Evolutionary conservation across 1,140 invertebrate genomes (phyloP), one percentile per base, ranked within the genome.

Genomic region (Eciton burchellii): DNA sequence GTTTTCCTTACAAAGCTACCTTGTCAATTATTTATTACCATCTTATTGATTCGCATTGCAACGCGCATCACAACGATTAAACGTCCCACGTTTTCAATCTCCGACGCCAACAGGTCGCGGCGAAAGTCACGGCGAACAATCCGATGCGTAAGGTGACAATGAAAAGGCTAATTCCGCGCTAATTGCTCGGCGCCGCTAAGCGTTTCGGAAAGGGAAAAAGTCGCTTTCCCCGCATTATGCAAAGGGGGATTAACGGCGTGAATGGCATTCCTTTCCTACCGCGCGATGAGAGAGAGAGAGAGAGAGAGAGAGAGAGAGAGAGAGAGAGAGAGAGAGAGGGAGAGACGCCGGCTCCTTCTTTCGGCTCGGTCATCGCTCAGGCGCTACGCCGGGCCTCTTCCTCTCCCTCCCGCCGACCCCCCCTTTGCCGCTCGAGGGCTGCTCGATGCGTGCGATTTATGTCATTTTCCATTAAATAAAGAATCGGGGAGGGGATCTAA

Each of bases 161-260:
- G 74, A 76, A 56, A 16, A 29, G 60, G 43, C 57, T 88, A 85
- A 88, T 89, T 89, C 87, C 81, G 45, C n/a, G 72, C 77, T 89
- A 89, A 89, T 89, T 89, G 84, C 87, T 65, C 59, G 41, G 68
- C 76, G 72, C 66, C 72, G 85, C 47, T 88, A 88, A 88, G 82
- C 86, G 82, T 82, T 86, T 72, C 63, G 72, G 26, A 45, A n/a
- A 57, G 41, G 19, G 72, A 85, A 87, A 87, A 87, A 88, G 54
- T 77, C 59, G 71, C 71, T 87, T 84, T 74, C 72, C 68, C 52
- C 52, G 54, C 26, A 19, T 41, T 47, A 81, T 77, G 70, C 68
- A 71, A 73, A 79, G 73, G 60, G 62, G 66, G 65, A 86, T 87
- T 63, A 81, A 84, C 49, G 70, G 84, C 79, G 83, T 81, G 70